Percentiles rank a stretch among this genome's conserved stretches.
phyloP scores from a whole-genome alignment of 1,140 invertebrate genomes.

The Oncopodura yosiiana region DNA sequence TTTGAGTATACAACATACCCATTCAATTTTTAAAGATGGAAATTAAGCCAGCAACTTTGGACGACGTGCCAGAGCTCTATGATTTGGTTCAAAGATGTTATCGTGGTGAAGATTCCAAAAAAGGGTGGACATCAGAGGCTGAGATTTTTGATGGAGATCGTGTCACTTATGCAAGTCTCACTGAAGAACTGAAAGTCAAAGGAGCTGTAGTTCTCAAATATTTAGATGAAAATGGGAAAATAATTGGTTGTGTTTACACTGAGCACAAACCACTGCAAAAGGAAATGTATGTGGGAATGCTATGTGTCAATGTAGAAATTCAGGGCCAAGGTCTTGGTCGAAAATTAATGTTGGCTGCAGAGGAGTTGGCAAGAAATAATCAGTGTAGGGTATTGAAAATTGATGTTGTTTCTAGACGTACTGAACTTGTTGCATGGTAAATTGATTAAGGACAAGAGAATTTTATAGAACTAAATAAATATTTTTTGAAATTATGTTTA shows the following conservation, averaged over 20 bases:
- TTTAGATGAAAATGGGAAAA: background rate
- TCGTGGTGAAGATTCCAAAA: slow-evolving; percentile 8
- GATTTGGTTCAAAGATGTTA: slow-evolving; percentile 5
- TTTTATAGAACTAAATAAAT: too few species aligned
- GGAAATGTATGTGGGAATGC: slow-evolving; percentile 8
- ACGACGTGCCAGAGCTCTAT: slow-evolving; percentile 3
- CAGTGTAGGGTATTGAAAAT: background rate
- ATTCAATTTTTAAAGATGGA: too few species aligned
- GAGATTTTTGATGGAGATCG: slow-evolving; percentile 5
- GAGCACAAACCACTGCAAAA: background rate
- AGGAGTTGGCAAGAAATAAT: slow-evolving; percentile 2
- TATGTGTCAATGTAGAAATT: slow-evolving; percentile 2
- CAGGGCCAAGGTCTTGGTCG: slow-evolving; percentile 7
- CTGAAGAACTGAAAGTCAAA: background rate
- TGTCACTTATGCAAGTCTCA: background rate
- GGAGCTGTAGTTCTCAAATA: slow-evolving; percentile 8
- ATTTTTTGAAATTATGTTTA: too few species aligned
- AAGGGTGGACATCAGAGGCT: slow-evolving; percentile 15
- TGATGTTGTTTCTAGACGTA: background rate
- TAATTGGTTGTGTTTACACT: background rate
- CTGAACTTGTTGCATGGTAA: slow-evolving; percentile 12
- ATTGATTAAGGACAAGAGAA: too few species aligned
- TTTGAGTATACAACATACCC: too few species aligned
- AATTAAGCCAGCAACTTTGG: background rate
- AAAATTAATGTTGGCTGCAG: background rate